phyloP scores from a whole-genome alignment of 2,797 vertebrate species.

The Orestias chungarensis region DNA sequence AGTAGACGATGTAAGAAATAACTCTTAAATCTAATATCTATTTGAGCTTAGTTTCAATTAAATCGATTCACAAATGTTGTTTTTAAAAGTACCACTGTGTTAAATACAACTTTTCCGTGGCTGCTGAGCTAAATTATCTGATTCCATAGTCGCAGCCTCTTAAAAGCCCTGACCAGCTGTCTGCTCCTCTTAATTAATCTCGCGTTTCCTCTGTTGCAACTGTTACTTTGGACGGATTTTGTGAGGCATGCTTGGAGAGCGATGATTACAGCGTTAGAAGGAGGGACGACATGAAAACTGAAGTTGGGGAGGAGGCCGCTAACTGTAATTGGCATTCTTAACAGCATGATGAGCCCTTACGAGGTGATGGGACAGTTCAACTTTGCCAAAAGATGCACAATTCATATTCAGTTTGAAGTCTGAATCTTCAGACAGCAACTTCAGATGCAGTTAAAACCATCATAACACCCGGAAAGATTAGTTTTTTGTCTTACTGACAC shows the following conservation, averaged over 20 bases:
- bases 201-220: conserved; percentile 20
- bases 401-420: too few relatives aligned
- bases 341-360: conserved; percentile 6
- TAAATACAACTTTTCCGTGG: conserved; percentile 9
- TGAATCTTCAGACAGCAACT: too few relatives aligned
- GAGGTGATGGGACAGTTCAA: neutral
- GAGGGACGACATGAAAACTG: conserved; percentile 13
- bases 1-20: neutral
- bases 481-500: neutral
- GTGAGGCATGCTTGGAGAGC: neutral
- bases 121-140: conserved; percentile 12
- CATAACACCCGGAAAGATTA: neutral
- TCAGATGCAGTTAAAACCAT: neutral
- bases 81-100: neutral
- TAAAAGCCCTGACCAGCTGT: conserved; percentile 40
- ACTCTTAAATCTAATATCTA: neutral
- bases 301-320: neutral
- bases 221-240: conserved; percentile 20
- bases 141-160: conserved; percentile 26
- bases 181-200: conserved; percentile 32
- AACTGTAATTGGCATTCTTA: conserved; percentile 11
- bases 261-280: conserved; percentile 9
- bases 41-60: conserved; percentile 11
- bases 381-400: conserved; percentile 5
- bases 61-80: neutral